A percentile compares a stretch with the other conserved stretches of the same genome.
Conservation (phyloP, 2,888 invertebrate genomes). For the Sialis lutaria region DNA sequence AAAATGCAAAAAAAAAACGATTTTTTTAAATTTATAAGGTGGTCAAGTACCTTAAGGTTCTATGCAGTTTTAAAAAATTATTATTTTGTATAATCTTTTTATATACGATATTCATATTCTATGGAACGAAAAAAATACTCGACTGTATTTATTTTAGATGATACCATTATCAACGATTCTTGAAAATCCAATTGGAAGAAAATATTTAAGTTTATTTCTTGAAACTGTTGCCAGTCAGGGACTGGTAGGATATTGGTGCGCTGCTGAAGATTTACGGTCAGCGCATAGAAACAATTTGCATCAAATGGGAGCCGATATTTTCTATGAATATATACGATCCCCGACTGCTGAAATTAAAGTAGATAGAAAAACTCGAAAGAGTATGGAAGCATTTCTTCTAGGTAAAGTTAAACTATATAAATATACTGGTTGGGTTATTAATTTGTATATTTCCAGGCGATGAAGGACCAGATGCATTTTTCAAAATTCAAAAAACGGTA, state of each 20-base stretch:
- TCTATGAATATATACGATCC: constrained; percentile 72
- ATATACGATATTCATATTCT: too few relatives aligned
- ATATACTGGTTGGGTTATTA: background rate
- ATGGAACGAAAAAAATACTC: too few relatives aligned
- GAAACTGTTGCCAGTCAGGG: constrained; percentile 70
- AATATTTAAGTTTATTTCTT: constrained; percentile 62
- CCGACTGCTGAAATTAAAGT: constrained; percentile 68
- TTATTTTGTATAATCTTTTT: too few relatives aligned
- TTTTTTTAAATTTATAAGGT: too few relatives aligned
- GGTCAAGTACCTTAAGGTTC: too few relatives aligned
- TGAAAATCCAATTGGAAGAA: constrained; percentile 62
- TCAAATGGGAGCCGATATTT: constrained; percentile 80
- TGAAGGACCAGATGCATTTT: constrained; percentile 74
- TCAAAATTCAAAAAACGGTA: constrained; percentile 68
- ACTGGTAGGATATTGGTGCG: constrained; percentile 72
- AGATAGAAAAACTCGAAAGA: constrained; percentile 61
- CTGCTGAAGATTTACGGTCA: constrained; percentile 65
- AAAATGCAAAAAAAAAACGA: too few relatives aligned
- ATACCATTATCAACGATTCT: constrained; percentile 54
- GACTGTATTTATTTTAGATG: constrained; percentile 31
- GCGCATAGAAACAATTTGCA: constrained; percentile 65
- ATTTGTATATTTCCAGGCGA: constrained; percentile 38
- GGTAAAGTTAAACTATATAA: constrained; percentile 11
- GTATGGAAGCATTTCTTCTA: constrained; percentile 73
- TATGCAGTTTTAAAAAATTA: too few relatives aligned